Evolutionary conservation across 1,140 invertebrate species (phyloP).

Genomic region (Dendroctonus valens): DNA sequence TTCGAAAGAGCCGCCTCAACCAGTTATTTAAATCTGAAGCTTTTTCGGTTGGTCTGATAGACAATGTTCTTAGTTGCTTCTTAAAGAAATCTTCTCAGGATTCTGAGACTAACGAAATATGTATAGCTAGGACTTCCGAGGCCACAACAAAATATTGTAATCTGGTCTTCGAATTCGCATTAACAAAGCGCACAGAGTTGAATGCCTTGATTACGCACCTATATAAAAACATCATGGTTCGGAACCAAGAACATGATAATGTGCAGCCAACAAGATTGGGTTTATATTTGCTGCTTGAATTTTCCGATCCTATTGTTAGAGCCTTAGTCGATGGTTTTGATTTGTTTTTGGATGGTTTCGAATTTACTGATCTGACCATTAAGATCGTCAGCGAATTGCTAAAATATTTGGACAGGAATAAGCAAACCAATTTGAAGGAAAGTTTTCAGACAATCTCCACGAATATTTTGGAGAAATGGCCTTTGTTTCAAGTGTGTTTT

Average conservation of each 20-base stretch:
- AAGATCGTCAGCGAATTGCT: constrained; percentile 6
- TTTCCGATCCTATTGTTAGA: constrained; percentile 27
- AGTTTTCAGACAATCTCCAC: constrained; percentile 5
- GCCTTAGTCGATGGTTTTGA: constrained; percentile 32
- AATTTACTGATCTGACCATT: constrained; percentile 1
- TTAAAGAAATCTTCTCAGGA: not conserved
- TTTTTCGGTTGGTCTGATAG: constrained; percentile 18
- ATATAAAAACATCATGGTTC: constrained; percentile 20
- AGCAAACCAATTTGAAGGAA: constrained; percentile 10
- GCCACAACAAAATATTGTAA: constrained; percentile 24
- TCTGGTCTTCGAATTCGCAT: constrained; percentile 32
- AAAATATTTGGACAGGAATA: constrained; percentile 8
- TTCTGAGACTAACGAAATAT: constrained; percentile 12
- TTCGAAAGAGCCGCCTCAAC: constrained; percentile 12
- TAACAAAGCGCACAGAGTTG: constrained; percentile 27
- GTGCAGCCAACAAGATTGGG: constrained; percentile 17
- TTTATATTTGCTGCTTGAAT: constrained; percentile 31
- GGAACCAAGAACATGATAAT: too few relatives aligned
- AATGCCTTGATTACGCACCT: constrained; percentile 28
- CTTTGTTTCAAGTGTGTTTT: constrained; percentile 19
- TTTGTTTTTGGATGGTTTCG: constrained; percentile 21
- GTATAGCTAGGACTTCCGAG: constrained; percentile 31
- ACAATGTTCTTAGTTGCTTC: constrained; percentile 21
- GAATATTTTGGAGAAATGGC: constrained; percentile 22
- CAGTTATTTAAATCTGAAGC: constrained; percentile 2